Evolutionary conservation across 2,113 vertebrate species (phyloP).

Genomic region (Epinephelus moara): DNA sequence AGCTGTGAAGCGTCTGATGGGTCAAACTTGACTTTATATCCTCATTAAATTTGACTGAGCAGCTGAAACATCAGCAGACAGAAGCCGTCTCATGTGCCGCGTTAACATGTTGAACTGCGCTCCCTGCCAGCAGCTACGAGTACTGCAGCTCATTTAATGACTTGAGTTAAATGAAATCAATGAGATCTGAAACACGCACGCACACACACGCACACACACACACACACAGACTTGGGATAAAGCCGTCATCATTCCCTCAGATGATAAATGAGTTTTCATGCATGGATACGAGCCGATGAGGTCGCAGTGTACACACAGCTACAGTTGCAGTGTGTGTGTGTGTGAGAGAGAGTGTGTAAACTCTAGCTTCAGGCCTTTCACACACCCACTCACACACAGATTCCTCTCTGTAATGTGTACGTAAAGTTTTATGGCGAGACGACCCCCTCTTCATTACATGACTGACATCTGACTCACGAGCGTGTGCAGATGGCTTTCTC

Average conservation of each 20-base stretch:
- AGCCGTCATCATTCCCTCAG: constrained; percentile 7
- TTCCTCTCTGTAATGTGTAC: constrained; percentile 40
- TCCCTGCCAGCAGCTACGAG: constrained; percentile 30
- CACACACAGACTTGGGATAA: constrained; percentile 16
- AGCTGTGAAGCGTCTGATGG: background rate
- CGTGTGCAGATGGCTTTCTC: constrained; percentile 52
- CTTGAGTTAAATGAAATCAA: background rate
- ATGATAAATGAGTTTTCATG: constrained; percentile 40
- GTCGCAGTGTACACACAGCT: background rate
- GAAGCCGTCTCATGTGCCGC: background rate
- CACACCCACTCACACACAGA: constrained; percentile 32
- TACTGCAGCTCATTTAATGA: constrained; percentile 27
- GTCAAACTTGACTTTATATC: background rate
- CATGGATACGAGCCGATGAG: constrained; percentile 25
- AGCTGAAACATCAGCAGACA: background rate
- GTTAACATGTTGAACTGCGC: constrained; percentile 7
- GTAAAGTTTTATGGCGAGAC: constrained; percentile 53
- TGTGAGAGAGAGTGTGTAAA: background rate
- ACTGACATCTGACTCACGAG: constrained; percentile 64
- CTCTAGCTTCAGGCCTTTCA: constrained; percentile 30
- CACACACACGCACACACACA: constrained; percentile 27
- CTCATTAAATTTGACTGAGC: background rate
- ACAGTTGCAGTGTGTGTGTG: constrained; percentile 19
- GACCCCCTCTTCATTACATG: constrained; percentile 58
- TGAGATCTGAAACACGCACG: background rate